Base-by-base conservation (phyloP, 2,113 vertebrate species). In the Ciconia stormi region DNA sequence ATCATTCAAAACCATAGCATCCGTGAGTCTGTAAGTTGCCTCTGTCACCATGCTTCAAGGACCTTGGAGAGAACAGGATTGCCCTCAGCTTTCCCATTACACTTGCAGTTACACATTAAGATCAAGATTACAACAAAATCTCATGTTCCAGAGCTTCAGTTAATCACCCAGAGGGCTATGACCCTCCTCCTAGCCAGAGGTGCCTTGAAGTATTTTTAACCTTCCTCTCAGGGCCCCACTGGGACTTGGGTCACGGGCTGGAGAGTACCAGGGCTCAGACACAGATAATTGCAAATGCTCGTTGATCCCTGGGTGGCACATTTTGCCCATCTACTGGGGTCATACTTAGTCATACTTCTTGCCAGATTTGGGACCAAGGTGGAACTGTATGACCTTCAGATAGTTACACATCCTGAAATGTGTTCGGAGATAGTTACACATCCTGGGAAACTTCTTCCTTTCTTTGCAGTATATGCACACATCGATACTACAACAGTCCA, bases 401-500 rank as follows among this genome's bases (percentile, higher is more conserved):
- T 0, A 81, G 22, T 38, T 42, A 50, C 32, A 61, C 8, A 66
- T 20, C 38, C 38, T 38, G 38, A 38, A 38, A 38, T 38, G 38
- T 38, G 38, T 38, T 38, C 8, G 44, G 44, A 46, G 38, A 63
- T 0, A 74, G 22, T 38, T 42, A 50, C 32, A 62, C 7, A 62
- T 20, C 13, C 36, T 62, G 46, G 38, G 50, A 92, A 89, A 77
- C 6, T 19, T 36, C n/a, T 44, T 80, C 34, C 82, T 69, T 82
- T 56, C 40, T 69, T 65, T 69, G 46, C 36, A 92, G 53, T 49
- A 65, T 20, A 78, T 6, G 9, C 15, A 40, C 13, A 40, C 10
- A 62, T n/a, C 0, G 0, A 15, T 17, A 25, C 3, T 12, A 38
- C 44, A n/a, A 63, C 3, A 90, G 36, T 38, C 6, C 66, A 59